Conservation (phyloP, 2,888 invertebrate genomes). For the Tachina grossa region DNA sequence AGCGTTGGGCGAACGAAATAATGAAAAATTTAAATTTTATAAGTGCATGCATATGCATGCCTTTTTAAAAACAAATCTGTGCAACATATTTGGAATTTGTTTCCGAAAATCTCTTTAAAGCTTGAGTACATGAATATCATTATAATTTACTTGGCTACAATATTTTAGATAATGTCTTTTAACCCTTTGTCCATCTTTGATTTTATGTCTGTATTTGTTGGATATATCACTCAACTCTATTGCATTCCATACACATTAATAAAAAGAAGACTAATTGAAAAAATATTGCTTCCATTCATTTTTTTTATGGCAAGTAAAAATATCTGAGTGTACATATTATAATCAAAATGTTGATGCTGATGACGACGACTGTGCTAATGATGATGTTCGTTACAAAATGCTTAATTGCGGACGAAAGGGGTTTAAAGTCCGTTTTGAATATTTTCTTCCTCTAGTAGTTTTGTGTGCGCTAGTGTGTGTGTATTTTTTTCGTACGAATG, state of each 20-base stretch:
- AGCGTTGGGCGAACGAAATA: no score
- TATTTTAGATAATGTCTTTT: no score
- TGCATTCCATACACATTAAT: conserved; percentile 67
- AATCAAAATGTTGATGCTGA: conserved; percentile 37
- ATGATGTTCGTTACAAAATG: conserved; percentile 32
- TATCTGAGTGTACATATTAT: neutral
- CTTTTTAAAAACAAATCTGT: no score
- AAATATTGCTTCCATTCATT: conserved; percentile 55
- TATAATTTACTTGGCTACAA: no score
- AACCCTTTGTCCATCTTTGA: conserved; percentile 3
- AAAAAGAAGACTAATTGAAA: conserved; percentile 59
- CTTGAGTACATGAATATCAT: no score
- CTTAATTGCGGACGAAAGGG: neutral
- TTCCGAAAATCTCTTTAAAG: no score
- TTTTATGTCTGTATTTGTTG: conserved; percentile 20
- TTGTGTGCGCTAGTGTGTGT: neutral
- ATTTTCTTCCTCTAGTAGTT: neutral
- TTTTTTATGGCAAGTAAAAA: neutral
- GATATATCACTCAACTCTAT: conserved; percentile 49
- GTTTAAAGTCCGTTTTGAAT: conserved; percentile 40
- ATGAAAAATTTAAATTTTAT: no score
- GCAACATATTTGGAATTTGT: no score
- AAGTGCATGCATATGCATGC: no score
- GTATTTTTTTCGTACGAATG: neutral
- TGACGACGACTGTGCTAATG: conserved; percentile 13